A percentile compares a stretch with the other conserved stretches of the same genome.
These are phyloP conservation scores for Barbus barbus DNA, from an alignment of 2,113 vertebrate genomes.

Conservation along the genomic window DNA sequence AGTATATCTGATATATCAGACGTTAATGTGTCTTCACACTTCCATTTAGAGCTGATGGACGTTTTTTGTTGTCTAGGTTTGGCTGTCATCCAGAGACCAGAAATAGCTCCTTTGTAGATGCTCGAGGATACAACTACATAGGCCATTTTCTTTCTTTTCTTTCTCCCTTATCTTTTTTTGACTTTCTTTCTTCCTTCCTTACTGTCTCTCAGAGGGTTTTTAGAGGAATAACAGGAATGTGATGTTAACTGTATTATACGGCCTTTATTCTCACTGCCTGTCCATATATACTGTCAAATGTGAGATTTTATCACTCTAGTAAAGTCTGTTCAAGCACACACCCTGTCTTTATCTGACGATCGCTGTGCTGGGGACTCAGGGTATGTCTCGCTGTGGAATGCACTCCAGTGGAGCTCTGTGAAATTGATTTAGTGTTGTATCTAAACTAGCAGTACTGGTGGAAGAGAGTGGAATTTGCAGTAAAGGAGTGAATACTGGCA, in stretches of 20 bases:
- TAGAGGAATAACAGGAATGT: constrained; percentile 8
- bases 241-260: constrained; percentile 13
- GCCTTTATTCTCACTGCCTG: constrained; percentile 14
- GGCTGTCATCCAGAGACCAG: constrained; percentile 29
- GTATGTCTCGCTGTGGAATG: constrained; percentile 38
- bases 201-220: not conserved
- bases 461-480: constrained; percentile 32
- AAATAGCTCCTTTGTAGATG: constrained; percentile 38
- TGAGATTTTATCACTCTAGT: constrained; percentile 36
- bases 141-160: not conserved
- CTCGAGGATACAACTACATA: constrained; percentile 9
- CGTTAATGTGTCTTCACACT: constrained; percentile 20
- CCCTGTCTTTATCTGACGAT: constrained; percentile 30
- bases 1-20: constrained; percentile 25
- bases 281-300: constrained; percentile 43
- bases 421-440: constrained; percentile 43
- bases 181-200: constrained; percentile 36
- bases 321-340: constrained; percentile 35
- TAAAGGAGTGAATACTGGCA: not conserved
- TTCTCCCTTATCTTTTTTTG: too few species aligned
- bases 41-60: constrained; percentile 28
- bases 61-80: constrained; percentile 31
- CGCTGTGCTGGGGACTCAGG: constrained; percentile 11
- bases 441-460: not conserved
- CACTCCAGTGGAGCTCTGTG: constrained; percentile 11